Evolutionary conservation across 53 echinoderm and acorn worm genomes (phyloP).

Genomic region (Patiria pectinifera): DNA sequence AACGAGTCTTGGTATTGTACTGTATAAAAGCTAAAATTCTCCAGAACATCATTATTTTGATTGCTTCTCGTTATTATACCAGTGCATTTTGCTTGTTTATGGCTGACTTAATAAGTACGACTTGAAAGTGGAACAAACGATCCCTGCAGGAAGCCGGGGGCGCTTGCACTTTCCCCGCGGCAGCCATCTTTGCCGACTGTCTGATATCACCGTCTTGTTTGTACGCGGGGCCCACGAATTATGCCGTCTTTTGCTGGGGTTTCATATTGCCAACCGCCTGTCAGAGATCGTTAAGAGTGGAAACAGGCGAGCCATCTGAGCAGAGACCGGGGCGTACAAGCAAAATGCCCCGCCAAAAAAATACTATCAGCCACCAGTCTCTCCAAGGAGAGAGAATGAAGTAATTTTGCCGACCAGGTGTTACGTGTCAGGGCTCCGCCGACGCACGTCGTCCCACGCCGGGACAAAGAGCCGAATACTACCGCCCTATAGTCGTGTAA

Average conservation of each 20-base stretch:
- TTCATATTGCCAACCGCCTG: conserved; percentile 52
- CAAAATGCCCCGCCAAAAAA: not conserved
- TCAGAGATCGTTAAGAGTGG: conserved; percentile 39
- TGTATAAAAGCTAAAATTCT: too few relatives aligned
- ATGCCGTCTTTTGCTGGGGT: conserved; percentile 28
- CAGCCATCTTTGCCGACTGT: conserved; percentile 45
- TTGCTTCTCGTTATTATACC: too few relatives aligned
- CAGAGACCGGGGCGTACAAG: not conserved
- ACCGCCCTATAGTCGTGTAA: not conserved
- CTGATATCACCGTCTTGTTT: not conserved
- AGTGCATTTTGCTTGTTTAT: not conserved
- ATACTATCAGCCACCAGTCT: not conserved
- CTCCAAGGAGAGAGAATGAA: not conserved
- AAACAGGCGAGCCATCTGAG: conserved; percentile 20
- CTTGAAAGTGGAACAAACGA: conserved; percentile 24
- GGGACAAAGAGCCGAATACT: not conserved
- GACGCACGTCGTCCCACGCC: conserved; percentile 19
- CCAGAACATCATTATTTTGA: too few relatives aligned
- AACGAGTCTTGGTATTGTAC: too few relatives aligned
- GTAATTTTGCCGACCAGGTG: conserved; percentile 41
- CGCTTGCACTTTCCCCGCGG: conserved; percentile 44
- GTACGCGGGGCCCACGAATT: not conserved
- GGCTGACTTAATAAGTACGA: not conserved
- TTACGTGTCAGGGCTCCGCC: conserved; percentile 31
- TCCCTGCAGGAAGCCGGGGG: conserved; percentile 39